phyloP scores from a whole-genome alignment of 2,113 vertebrate genomes.

The Gavia stellata region DNA sequence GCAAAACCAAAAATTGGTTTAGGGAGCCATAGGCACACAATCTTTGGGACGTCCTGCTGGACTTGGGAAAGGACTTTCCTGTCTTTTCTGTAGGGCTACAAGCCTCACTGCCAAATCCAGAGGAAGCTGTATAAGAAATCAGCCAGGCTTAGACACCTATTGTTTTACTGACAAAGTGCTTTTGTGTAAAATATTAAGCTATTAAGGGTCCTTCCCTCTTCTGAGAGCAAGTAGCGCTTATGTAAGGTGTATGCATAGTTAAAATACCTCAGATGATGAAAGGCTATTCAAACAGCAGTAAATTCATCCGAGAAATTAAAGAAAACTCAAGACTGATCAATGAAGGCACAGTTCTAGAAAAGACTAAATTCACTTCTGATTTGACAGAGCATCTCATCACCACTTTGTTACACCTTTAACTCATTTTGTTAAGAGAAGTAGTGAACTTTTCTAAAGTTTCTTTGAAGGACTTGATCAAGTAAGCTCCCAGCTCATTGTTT shows the following conservation, averaged over 20 bases:
- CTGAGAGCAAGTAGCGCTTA: neutral
- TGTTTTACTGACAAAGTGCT: neutral
- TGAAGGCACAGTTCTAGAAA: neutral
- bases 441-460: conserved; percentile 82
- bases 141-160: neutral
- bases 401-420: neutral
- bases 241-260: neutral
- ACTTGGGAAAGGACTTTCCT: neutral
- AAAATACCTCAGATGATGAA: neutral
- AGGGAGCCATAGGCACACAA: neutral
- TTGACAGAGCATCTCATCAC: neutral
- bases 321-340: neutral
- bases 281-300: neutral
- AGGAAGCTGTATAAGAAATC: neutral
- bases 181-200: neutral
- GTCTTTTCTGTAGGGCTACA: neutral
- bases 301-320: neutral
- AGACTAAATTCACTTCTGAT: neutral
- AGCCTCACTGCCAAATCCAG: neutral
- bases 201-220: neutral
- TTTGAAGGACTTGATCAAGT: conserved; percentile 85
- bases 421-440: conserved; percentile 61
- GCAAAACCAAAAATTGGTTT: neutral
- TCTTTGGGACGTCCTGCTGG: neutral
- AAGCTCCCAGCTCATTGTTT: conserved; percentile 84